Conservation (phyloP, 2,113 vertebrate species). For the Sebastes fasciatus region DNA sequence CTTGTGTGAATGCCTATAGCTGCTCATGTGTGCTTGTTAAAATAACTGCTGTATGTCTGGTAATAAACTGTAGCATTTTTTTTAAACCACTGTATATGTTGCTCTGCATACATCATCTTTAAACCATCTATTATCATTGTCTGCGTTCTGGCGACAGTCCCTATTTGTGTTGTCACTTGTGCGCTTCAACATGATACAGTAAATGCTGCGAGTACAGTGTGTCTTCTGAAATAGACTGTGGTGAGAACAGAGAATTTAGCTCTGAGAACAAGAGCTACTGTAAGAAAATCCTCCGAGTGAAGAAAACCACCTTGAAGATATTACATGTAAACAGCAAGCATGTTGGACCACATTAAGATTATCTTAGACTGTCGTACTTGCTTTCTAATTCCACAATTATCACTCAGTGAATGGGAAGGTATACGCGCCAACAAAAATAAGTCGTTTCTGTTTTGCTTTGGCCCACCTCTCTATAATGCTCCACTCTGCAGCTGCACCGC, state of each 20-base stretch:
- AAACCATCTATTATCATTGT: conserved; percentile 12
- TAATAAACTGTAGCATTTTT: conserved; percentile 7
- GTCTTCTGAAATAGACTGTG: conserved; percentile 36
- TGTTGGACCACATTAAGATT: conserved; percentile 49
- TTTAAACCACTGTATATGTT: conserved; percentile 8
- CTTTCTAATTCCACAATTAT: conserved; percentile 73
- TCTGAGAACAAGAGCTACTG: conserved; percentile 49
- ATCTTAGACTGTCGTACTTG: conserved; percentile 63
- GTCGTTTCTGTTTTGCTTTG: conserved; percentile 75
- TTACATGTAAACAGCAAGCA: conserved; percentile 28
- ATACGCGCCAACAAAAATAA: conserved; percentile 78
- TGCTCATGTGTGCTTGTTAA: conserved; percentile 32
- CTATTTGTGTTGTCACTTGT: conserved; percentile 35
- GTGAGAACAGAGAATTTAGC: conserved; percentile 16
- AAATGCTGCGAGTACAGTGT: conserved; percentile 1
- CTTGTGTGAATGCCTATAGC: conserved; percentile 1
- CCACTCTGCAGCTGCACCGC: conserved; percentile 80
- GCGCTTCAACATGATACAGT: conserved; percentile 16
- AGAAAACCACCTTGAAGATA: conserved; percentile 22
- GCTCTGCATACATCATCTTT: conserved; percentile 8
- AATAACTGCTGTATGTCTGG: conserved; percentile 26
- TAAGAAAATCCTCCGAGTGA: conserved; percentile 24
- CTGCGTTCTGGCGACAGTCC: conserved; percentile 9
- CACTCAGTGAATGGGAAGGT: conserved; percentile 69
- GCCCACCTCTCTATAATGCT: conserved; percentile 75